These are phyloP conservation scores for Cathartes aura DNA, from an alignment of 2,113 vertebrate species.

Conservation along the genomic window DNA sequence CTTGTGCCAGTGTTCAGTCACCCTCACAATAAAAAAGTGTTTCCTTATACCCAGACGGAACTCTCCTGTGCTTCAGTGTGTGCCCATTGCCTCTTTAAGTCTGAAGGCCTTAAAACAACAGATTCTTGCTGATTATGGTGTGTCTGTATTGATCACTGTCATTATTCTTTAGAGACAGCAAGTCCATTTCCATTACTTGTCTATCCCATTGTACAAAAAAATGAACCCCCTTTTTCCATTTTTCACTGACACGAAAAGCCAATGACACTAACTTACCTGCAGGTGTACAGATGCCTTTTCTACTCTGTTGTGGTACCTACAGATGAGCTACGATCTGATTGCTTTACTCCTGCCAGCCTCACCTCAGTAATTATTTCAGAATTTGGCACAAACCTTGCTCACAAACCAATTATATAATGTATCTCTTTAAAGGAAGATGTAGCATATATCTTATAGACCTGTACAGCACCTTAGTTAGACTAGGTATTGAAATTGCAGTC, in stretches of 20 bases:
- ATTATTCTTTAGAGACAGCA: background rate
- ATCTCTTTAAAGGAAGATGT: background rate
- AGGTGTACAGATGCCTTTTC: background rate
- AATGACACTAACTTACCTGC: background rate
- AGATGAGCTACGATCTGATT: background rate
- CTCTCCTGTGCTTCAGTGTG: background rate
- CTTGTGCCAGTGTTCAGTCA: background rate
- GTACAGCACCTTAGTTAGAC: background rate
- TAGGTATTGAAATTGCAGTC: background rate
- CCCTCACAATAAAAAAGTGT: background rate
- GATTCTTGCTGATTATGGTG: background rate
- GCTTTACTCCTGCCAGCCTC: background rate
- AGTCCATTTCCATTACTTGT: background rate
- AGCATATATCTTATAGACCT: background rate
- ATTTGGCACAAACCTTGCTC: background rate
- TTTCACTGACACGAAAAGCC: background rate
- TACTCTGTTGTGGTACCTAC: background rate
- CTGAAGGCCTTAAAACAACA: background rate
- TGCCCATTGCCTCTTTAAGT: background rate
- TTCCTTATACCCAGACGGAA: background rate
- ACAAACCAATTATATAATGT: background rate
- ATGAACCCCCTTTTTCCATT: background rate
- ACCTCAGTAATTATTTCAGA: background rate
- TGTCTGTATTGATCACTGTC: background rate
- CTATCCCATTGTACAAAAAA: background rate